These are phyloP conservation scores for Lasiommata megera DNA, from an alignment of 2,888 invertebrate species.

Conservation along the genomic window DNA sequence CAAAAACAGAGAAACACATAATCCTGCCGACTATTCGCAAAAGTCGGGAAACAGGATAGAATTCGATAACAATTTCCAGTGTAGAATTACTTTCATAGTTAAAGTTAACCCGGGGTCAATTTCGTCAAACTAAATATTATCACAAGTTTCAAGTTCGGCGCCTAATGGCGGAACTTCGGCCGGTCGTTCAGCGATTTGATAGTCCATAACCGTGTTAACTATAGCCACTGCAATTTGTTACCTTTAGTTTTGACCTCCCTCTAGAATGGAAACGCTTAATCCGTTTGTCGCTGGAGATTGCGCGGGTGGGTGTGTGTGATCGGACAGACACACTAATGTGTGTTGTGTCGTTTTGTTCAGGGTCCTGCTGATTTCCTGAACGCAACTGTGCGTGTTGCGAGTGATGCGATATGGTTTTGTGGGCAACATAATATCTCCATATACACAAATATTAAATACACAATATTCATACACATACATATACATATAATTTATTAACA, in stretches of 20 bases:
- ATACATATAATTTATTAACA: no score
- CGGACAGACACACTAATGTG: no score
- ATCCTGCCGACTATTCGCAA: background rate
- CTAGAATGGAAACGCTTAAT: no score
- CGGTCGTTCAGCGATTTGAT: conserved; percentile 1
- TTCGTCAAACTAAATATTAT: conserved; percentile 21
- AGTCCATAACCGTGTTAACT: background rate
- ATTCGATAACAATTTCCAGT: background rate
- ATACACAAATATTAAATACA: no score
- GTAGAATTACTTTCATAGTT: background rate
- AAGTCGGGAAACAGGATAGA: background rate
- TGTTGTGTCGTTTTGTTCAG: no score
- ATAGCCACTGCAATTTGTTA: background rate
- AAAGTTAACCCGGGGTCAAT: conserved; percentile 2
- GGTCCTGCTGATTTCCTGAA: no score
- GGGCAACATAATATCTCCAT: no score
- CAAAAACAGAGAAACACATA: background rate
- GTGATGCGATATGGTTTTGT: no score
- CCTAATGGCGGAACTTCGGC: conserved; percentile 15
- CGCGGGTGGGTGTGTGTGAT: no score
- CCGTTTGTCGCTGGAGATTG: no score
- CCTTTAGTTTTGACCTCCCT: background rate
- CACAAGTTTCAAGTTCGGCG: conserved; percentile 13
- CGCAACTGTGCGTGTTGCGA: no score
- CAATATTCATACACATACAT: no score